A percentile compares a stretch with the other conserved stretches of the same genome.
These are phyloP conservation scores for Oligia fasciuncula DNA, from an alignment of 2,888 invertebrate species.

Conservation along the genomic window DNA sequence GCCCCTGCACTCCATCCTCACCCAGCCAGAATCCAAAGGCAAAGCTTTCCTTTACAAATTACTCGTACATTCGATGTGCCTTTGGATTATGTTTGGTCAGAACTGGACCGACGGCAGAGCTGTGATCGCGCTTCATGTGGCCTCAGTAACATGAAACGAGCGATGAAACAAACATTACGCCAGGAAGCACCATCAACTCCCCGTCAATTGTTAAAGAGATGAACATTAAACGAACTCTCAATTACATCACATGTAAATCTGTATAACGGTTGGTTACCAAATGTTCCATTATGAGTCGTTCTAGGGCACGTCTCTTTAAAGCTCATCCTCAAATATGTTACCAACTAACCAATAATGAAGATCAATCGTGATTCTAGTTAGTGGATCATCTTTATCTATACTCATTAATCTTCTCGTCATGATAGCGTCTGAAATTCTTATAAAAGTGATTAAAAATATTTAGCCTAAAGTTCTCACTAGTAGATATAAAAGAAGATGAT, in stretches of 20 bases:
- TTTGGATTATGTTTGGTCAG: conserved; percentile 66
- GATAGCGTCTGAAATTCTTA: conserved; percentile 40
- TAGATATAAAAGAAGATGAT: conserved; percentile 70
- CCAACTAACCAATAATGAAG: conserved; percentile 67
- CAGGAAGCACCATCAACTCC: conserved; percentile 57
- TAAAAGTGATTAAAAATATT: conserved; percentile 53
- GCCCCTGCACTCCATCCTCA: conserved; percentile 73
- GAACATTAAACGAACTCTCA: conserved; percentile 54
- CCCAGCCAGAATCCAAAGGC: conserved; percentile 65
- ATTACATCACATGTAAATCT: conserved; percentile 45
- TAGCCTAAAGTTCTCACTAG: conserved; percentile 42
- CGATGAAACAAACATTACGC: conserved; percentile 60
- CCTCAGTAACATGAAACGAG: conserved; percentile 70
- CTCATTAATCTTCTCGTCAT: conserved; percentile 19
- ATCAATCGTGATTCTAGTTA: conserved; percentile 68
- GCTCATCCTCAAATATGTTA: conserved; percentile 66
- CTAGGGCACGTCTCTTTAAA: conserved; percentile 67
- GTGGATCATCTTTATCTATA: conserved; percentile 72
- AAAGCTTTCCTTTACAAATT: conserved; percentile 34
- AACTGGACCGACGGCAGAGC: conserved; percentile 58
- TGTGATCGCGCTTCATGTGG: conserved; percentile 66
- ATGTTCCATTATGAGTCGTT: conserved; percentile 50
- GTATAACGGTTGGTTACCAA: conserved; percentile 37
- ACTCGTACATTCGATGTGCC: conserved; percentile 23
- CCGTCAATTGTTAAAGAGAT: conserved; percentile 61